These are phyloP conservation scores for Prinia subflava DNA, from an alignment of 2,113 vertebrate species.

Conservation along the genomic window DNA sequence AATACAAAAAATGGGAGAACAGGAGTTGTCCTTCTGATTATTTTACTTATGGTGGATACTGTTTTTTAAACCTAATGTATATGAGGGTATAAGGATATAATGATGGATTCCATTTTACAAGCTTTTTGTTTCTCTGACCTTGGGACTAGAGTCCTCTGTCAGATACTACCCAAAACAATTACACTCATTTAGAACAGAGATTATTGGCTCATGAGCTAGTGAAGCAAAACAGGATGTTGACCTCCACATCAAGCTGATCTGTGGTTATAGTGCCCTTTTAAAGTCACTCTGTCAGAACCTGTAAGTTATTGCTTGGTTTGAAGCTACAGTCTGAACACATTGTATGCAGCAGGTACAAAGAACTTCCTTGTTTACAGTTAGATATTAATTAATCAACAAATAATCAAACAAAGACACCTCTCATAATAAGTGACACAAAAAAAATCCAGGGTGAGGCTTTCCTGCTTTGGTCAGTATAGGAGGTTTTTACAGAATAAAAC, in stretches of 20 bases:
- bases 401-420: background rate
- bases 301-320: background rate
- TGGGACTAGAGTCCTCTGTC: background rate
- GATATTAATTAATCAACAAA: background rate
- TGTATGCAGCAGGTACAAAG: background rate
- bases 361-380: background rate
- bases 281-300: background rate
- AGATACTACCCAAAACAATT: background rate
- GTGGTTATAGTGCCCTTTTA: background rate
- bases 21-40: background rate
- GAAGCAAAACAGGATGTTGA: background rate
- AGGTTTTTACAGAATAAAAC: background rate
- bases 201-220: background rate
- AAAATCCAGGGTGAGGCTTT: background rate
- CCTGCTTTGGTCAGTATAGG: background rate
- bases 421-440: fast-evolving
- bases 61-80: background rate
- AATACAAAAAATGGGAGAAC: background rate
- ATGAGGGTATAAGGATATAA: background rate
- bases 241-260: background rate
- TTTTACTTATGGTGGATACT: background rate
- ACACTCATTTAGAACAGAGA: background rate
- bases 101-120: background rate
- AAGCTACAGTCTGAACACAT: background rate
- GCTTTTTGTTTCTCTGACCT: background rate